These are phyloP conservation scores for Raja brachyura DNA, from an alignment of 2,113 vertebrate genomes.

Conservation along the genomic window DNA sequence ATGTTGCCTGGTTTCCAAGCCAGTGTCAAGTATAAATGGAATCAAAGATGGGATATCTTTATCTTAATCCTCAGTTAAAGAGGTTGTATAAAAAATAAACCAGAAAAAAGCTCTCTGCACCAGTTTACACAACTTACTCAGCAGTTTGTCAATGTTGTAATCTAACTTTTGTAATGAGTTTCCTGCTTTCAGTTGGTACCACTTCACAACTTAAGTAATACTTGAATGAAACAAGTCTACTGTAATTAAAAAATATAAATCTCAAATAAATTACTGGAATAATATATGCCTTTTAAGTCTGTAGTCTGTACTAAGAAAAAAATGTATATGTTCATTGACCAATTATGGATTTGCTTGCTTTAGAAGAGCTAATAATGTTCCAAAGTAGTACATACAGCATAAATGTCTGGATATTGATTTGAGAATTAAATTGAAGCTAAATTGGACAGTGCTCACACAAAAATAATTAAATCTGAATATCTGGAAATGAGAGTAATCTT, in stretches of 20 bases:
- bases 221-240: not conserved
- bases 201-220: not conserved
- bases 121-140: not conserved
- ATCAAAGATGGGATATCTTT: too few relatives aligned
- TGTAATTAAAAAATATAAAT: not conserved
- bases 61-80: not conserved
- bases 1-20: too few relatives aligned
- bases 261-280: not conserved
- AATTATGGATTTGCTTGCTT: not conserved
- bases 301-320: not conserved
- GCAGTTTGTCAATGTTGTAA: not conserved
- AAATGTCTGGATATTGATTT: not conserved
- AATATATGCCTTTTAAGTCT: not conserved
- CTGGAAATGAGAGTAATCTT: not conserved
- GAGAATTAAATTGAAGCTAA: not conserved
- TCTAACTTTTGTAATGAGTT: not conserved
- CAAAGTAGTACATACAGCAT: not conserved
- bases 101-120: not conserved
- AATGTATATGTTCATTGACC: not conserved
- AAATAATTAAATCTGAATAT: not conserved
- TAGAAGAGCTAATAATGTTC: not conserved
- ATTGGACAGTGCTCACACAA: not conserved
- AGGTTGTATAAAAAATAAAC: not conserved
- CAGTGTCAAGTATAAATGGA: too few relatives aligned
- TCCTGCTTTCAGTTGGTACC: constrained; percentile 6